phyloP scores from a whole-genome alignment of 2,113 vertebrate genomes.

The Heterocephalus glaber region DNA sequence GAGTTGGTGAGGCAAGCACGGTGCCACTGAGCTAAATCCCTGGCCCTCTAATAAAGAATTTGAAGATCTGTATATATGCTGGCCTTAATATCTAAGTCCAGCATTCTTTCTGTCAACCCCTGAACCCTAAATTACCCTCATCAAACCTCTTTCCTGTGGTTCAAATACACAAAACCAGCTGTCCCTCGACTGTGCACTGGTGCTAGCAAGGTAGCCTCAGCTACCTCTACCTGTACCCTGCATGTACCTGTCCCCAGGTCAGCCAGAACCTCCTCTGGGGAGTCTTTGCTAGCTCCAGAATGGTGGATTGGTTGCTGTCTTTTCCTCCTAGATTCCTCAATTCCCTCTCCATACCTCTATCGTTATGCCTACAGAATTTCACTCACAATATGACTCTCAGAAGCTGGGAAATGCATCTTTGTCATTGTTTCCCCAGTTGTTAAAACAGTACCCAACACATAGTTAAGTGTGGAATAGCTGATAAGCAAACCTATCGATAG shows the following conservation, averaged over 20 bases:
- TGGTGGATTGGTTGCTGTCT: neutral
- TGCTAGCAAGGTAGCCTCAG: neutral
- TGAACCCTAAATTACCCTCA: neutral
- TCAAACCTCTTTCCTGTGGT: neutral
- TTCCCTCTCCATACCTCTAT: neutral
- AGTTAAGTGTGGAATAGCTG: conserved; percentile 10
- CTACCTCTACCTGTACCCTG: neutral
- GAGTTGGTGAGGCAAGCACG: too few relatives aligned
- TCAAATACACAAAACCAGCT: neutral
- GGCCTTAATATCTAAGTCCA: neutral
- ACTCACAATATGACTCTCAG: neutral
- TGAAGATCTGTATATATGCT: neutral
- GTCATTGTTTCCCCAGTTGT: conserved; percentile 50
- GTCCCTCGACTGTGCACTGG: neutral
- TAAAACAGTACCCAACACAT: conserved; percentile 40
- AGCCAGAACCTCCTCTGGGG: neutral
- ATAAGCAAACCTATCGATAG: conserved; percentile 36
- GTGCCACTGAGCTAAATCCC: too few relatives aligned
- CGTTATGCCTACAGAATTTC: neutral
- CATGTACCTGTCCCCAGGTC: neutral
- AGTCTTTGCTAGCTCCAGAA: neutral
- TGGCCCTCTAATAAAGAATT: neutral
- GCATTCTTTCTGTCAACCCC: neutral
- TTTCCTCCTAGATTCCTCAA: neutral
- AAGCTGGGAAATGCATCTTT: neutral